These are phyloP conservation scores for Austrolebias charrua DNA, from an alignment of 2,797 vertebrate species.

Conservation along the genomic window DNA sequence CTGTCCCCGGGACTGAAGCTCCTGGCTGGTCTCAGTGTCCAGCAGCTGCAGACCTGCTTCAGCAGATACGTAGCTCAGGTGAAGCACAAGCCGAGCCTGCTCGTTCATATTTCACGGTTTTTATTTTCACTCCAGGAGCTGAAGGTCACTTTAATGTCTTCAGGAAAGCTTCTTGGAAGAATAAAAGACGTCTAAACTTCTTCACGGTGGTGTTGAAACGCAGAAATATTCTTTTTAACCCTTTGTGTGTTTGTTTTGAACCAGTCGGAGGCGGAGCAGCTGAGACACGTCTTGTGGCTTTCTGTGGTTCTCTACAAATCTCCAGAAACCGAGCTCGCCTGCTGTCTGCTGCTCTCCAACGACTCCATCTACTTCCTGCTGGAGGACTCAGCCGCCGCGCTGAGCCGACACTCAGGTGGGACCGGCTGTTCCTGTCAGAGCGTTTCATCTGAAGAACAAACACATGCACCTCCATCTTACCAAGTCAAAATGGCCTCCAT, in stretches of 20 bases:
- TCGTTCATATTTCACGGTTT: neutral
- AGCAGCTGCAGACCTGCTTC: conserved; percentile 85
- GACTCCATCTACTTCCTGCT: conserved; percentile 92
- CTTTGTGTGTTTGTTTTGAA: neutral
- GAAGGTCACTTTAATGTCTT: too few relatives aligned
- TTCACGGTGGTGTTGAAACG: too few relatives aligned
- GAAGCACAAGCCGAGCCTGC: conserved; percentile 19
- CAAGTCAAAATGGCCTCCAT: too few relatives aligned
- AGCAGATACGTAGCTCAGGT: conserved; percentile 89
- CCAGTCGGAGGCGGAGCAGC: conserved; percentile 89
- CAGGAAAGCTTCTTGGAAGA: too few relatives aligned
- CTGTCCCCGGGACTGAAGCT: conserved; percentile 83
- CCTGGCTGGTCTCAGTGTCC: conserved; percentile 82
- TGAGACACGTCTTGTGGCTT: conserved; percentile 91
- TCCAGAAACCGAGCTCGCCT: conserved; percentile 86
- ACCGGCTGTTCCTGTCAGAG: neutral
- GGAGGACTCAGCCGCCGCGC: conserved; percentile 83
- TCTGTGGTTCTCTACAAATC: conserved; percentile 92
- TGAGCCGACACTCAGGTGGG: conserved; percentile 78
- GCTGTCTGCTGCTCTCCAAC: conserved; percentile 92
- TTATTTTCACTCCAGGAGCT: too few relatives aligned
- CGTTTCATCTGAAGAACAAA: too few relatives aligned
- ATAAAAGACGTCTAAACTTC: too few relatives aligned
- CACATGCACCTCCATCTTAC: too few relatives aligned
- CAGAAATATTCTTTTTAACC: neutral